These are phyloP conservation scores for Hypomesus transpacificus DNA, from an alignment of 2,113 vertebrate species.

Conservation along the genomic window DNA sequence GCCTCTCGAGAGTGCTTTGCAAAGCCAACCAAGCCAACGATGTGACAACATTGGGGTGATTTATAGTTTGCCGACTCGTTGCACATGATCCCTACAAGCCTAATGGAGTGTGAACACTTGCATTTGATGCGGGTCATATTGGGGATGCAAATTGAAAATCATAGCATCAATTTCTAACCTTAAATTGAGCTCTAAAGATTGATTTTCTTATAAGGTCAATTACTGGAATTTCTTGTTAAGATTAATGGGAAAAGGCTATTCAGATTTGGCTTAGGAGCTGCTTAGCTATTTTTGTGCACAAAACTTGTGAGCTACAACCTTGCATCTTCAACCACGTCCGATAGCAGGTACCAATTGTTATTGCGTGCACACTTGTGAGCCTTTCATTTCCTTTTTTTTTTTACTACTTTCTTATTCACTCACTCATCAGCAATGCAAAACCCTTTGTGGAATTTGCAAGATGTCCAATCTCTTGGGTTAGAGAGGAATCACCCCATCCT, in stretches of 20 bases:
- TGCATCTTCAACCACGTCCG: too few species aligned
- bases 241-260: too few species aligned
- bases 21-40: slow-evolving; percentile 52
- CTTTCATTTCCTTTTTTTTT: slow-evolving; percentile 50
- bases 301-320: too few species aligned
- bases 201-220: too few species aligned
- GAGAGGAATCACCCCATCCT: slow-evolving; percentile 65
- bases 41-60: slow-evolving; percentile 58
- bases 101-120: too few species aligned
- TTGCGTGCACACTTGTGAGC: slow-evolving; percentile 44
- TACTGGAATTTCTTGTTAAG: too few species aligned
- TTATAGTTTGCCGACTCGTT: neutral
- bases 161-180: too few species aligned
- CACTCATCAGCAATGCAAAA: slow-evolving; percentile 66
- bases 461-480: slow-evolving; percentile 70
- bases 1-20: slow-evolving; percentile 45
- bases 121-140: too few species aligned
- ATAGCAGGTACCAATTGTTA: neutral
- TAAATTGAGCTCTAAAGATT: too few species aligned
- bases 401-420: slow-evolving; percentile 60
- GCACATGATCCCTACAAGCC: neutral
- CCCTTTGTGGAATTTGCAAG: slow-evolving; percentile 58
- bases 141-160: too few species aligned
- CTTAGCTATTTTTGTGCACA: too few species aligned
- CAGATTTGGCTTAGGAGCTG: too few species aligned